Conservation (phyloP, 2,797 vertebrate species). For the Corythornis leucogaster region DNA sequence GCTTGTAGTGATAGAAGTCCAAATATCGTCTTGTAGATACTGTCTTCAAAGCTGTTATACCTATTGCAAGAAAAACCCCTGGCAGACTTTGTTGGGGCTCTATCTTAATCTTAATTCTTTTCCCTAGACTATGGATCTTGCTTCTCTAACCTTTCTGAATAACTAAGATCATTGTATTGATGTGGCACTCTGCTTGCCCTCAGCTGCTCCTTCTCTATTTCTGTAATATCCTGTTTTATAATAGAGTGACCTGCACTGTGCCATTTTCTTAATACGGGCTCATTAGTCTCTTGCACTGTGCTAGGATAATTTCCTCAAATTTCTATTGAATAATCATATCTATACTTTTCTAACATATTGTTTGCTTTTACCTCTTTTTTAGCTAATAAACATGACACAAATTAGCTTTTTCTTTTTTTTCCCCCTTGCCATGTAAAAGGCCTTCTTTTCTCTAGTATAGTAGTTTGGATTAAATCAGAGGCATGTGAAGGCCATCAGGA, state of each 20-base stretch:
- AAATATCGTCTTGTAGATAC: conserved; percentile 4
- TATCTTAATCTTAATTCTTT: conserved; percentile 45
- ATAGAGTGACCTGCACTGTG: conserved; percentile 40
- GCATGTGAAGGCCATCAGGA: not conserved
- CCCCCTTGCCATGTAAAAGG: not conserved
- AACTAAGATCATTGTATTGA: conserved; percentile 23
- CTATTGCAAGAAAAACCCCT: not conserved
- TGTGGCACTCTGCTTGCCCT: conserved; percentile 43
- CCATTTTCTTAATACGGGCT: conserved; percentile 44
- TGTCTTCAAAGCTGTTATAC: conserved; percentile 26
- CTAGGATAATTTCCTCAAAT: conserved; percentile 54
- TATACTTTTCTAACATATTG: conserved; percentile 49
- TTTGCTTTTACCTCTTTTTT: conserved; percentile 41
- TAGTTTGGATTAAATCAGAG: not conserved
- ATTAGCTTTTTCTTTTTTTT: not conserved
- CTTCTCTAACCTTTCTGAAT: conserved; percentile 52
- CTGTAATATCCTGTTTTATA: conserved; percentile 69
- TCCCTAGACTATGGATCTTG: conserved; percentile 7
- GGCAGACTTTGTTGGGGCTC: not conserved
- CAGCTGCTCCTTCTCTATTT: conserved; percentile 53
- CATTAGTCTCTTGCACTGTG: conserved; percentile 56
- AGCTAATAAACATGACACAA: conserved; percentile 40
- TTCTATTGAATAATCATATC: conserved; percentile 63
- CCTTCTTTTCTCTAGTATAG: not conserved
- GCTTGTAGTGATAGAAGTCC: not conserved